Conservation (phyloP, 2,113 vertebrate species). For the Leuciscus idus region DNA sequence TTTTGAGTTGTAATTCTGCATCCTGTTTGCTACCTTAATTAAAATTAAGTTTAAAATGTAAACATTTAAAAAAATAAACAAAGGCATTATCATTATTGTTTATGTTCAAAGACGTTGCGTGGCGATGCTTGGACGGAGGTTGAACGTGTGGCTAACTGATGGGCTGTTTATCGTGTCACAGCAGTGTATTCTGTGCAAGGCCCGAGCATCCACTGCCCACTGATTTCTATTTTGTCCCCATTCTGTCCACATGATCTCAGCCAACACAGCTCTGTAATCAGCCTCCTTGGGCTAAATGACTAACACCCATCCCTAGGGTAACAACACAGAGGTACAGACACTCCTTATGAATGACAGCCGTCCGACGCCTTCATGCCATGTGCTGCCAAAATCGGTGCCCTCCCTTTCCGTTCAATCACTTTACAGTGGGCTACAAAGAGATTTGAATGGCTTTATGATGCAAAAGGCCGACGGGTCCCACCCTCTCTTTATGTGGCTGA, state of each 20-base stretch:
- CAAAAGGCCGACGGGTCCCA: constrained; percentile 50
- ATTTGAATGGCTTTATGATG: constrained; percentile 59
- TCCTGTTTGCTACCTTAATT: not conserved
- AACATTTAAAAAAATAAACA: not conserved
- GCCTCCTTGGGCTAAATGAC: constrained; percentile 44
- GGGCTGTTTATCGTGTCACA: constrained; percentile 50
- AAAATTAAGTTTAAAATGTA: not conserved
- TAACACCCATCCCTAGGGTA: constrained; percentile 34
- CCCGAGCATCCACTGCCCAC: constrained; percentile 52
- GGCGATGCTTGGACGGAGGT: not conserved
- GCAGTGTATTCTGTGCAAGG: constrained; percentile 40
- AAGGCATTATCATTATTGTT: not conserved
- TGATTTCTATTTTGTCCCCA: constrained; percentile 55
- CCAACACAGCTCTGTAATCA: constrained; percentile 54
- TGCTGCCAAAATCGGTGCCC: constrained; percentile 61
- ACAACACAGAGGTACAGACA: constrained; percentile 19
- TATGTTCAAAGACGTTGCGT: constrained; percentile 10
- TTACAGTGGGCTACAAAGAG: constrained; percentile 49
- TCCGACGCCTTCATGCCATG: constrained; percentile 40
- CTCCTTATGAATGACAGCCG: constrained; percentile 51
- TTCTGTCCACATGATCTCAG: constrained; percentile 52
- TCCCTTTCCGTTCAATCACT: constrained; percentile 38
- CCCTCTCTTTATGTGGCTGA: constrained; percentile 58
- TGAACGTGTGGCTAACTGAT: constrained; percentile 46
- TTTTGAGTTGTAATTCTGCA: not conserved